phyloP scores from a whole-genome alignment of 2,888 invertebrate genomes.

The Embidobia sp. region DNA sequence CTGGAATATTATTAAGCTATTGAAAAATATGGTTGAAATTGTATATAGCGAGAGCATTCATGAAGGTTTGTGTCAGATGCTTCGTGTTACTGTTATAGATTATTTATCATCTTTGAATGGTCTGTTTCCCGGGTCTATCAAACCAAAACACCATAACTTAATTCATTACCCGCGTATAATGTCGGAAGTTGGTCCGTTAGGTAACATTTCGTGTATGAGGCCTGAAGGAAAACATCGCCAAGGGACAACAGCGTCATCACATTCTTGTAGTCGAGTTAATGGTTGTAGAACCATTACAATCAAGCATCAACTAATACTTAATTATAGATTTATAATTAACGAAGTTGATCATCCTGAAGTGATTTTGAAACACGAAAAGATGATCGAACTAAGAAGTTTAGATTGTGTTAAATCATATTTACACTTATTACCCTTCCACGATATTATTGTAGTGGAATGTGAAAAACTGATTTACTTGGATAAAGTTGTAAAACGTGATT shows the following conservation, averaged over 20 bases:
- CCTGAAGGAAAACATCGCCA: not conserved
- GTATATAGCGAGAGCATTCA: not conserved
- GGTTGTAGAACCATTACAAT: not conserved
- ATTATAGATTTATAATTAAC: not conserved
- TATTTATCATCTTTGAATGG: not conserved
- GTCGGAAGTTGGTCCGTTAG: not conserved
- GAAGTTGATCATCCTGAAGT: too few relatives aligned
- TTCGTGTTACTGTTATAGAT: not conserved
- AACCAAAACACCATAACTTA: constrained; percentile 1
- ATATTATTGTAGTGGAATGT: too few relatives aligned
- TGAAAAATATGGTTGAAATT: not conserved
- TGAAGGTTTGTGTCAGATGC: not conserved
- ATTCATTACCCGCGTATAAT: not conserved
- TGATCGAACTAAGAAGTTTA: too few relatives aligned
- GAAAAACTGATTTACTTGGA: too few relatives aligned
- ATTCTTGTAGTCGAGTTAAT: not conserved
- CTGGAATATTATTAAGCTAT: not conserved
- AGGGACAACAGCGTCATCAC: not conserved
- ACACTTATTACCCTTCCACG: too few relatives aligned
- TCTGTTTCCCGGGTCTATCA: not conserved
- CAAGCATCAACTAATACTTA: not conserved
- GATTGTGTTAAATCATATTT: too few relatives aligned
- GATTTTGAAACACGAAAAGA: too few relatives aligned
- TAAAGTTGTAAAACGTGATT: too few relatives aligned
- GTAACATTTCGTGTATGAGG: not conserved